Conservation (phyloP, 2,113 vertebrate species). For the Clinocottus analis region DNA sequence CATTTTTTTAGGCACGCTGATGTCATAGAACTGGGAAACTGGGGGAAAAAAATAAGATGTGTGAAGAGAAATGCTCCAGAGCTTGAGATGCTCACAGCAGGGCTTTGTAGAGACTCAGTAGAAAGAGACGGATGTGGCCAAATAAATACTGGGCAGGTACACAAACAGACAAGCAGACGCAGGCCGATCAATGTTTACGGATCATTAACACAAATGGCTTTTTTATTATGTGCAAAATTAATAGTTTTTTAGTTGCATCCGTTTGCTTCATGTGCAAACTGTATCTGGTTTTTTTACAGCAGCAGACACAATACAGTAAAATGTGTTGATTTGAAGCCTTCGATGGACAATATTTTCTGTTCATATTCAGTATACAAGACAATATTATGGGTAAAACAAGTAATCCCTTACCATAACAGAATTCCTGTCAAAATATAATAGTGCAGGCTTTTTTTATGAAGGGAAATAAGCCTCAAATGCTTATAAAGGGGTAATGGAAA, state of each 20-base stretch:
- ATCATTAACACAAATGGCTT: conserved; percentile 8
- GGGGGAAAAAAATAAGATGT: conserved; percentile 18
- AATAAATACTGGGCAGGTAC: conserved; percentile 10
- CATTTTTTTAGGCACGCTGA: conserved; percentile 41
- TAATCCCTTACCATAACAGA: not conserved
- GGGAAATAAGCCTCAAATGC: not conserved
- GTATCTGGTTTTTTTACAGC: not conserved
- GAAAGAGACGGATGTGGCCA: not conserved
- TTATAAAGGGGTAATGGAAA: not conserved
- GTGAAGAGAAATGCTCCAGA: conserved; percentile 71
- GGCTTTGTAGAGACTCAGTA: conserved; percentile 17
- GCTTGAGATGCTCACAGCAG: conserved; percentile 91
- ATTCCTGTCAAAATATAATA: not conserved
- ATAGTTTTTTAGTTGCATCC: not conserved
- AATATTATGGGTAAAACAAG: not conserved
- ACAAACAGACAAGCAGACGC: not conserved
- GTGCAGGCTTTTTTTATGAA: not conserved
- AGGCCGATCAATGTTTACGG: conserved; percentile 1
- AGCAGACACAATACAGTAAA: not conserved
- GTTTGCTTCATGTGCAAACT: not conserved
- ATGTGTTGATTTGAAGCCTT: not conserved
- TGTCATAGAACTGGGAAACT: conserved; percentile 35
- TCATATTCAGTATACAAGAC: not conserved
- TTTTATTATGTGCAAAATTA: not conserved
- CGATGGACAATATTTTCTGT: not conserved